These are phyloP conservation scores for Micropterix aruncella DNA, from an alignment of 2,888 invertebrate species.

Conservation along the genomic window DNA sequence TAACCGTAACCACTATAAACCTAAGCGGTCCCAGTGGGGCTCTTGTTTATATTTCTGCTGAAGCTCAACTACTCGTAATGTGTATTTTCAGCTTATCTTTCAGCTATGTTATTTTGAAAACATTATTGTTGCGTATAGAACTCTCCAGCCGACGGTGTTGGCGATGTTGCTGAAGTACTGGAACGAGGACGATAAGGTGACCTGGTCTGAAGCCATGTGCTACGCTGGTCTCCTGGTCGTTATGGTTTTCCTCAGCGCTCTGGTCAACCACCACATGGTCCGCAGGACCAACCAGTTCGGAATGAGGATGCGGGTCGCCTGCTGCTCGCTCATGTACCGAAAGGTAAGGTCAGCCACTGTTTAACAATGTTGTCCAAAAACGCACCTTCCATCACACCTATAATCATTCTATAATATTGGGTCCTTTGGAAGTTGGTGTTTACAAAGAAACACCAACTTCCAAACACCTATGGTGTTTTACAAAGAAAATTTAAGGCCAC, in stretches of 20 bases:
- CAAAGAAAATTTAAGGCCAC: too few relatives aligned
- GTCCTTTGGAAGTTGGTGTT: too few relatives aligned
- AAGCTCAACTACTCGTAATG: too few relatives aligned
- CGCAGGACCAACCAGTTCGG: conserved; percentile 61
- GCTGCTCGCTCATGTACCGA: conserved; percentile 71
- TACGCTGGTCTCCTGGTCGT: conserved; percentile 41
- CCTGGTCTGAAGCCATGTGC: conserved; percentile 28
- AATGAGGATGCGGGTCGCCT: conserved; percentile 68
- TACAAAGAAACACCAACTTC: too few relatives aligned
- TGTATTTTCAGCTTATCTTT: not conserved
- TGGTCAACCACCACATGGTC: conserved; percentile 51
- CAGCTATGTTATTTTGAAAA: not conserved
- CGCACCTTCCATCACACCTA: too few relatives aligned
- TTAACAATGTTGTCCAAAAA: too few relatives aligned
- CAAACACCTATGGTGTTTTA: too few relatives aligned
- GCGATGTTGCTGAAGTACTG: conserved; percentile 54
- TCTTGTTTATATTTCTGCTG: too few relatives aligned
- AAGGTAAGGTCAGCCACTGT: too few relatives aligned
- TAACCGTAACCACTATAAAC: too few relatives aligned
- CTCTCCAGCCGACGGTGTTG: conserved; percentile 51
- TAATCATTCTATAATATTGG: too few relatives aligned
- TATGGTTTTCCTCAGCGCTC: conserved; percentile 38
- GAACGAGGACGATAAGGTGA: conserved; percentile 19
- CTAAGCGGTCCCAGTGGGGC: too few relatives aligned
- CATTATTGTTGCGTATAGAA: conserved; percentile 22